Conservation (phyloP, 2,113 vertebrate genomes). For the Nesoenas mayeri region DNA sequence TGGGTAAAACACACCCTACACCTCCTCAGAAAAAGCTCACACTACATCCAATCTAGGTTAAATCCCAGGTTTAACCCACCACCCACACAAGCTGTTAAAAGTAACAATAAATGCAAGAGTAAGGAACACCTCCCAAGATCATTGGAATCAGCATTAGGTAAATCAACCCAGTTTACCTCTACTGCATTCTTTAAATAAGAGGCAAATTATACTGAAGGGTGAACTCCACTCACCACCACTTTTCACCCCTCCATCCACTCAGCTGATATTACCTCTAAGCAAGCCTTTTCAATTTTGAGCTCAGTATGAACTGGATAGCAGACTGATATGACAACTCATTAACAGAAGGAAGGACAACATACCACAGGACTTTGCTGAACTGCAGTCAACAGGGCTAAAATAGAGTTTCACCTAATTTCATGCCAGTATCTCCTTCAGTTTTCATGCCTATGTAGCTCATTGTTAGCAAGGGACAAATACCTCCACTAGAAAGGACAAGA, state of each 20-base stretch:
- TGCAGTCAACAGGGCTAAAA: background rate
- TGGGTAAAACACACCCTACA: background rate
- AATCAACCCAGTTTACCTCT: background rate
- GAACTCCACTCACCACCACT: background rate
- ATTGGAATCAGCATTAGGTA: background rate
- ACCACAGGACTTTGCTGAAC: background rate
- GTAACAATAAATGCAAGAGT: background rate
- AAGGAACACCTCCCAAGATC: background rate
- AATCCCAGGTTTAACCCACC: background rate
- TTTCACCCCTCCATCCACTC: background rate
- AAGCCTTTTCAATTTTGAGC: background rate
- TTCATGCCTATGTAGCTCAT: background rate
- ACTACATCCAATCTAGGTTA: background rate
- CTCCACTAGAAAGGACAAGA: background rate
- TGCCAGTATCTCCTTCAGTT: background rate
- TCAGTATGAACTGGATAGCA: background rate
- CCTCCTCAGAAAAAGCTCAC: background rate
- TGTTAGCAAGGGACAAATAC: background rate
- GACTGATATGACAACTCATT: accelerated
- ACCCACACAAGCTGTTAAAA: background rate
- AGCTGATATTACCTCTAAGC: background rate
- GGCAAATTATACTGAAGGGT: background rate
- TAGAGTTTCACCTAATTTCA: background rate
- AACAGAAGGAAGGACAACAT: background rate
- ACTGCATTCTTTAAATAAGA: background rate